Evolutionary conservation across 2,113 vertebrate species (phyloP).

Genomic region (Hippolais icterina): DNA sequence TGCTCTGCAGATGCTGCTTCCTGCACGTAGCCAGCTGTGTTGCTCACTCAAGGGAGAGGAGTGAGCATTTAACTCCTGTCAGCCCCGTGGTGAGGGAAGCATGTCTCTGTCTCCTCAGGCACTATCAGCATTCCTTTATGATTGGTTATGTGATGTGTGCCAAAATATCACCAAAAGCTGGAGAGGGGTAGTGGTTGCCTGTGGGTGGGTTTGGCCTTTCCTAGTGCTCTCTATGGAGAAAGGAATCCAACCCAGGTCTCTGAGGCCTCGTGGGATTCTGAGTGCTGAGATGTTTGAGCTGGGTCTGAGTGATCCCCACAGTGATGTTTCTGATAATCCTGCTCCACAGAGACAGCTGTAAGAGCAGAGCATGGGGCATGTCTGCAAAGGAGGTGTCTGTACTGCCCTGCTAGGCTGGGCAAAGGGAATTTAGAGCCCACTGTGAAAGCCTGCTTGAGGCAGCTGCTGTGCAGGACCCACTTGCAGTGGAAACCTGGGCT

Average conservation of each 20-base stretch:
- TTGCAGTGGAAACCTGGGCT: background rate
- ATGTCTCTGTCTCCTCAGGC: background rate
- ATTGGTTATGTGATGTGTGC: background rate
- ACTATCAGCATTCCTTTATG: rapidly evolving
- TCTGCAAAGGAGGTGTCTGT: background rate
- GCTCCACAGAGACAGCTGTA: background rate
- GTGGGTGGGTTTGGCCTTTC: background rate
- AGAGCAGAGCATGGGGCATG: background rate
- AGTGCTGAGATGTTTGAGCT: background rate
- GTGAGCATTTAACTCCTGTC: background rate
- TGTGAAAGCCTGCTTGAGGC: background rate
- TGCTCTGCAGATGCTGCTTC: background rate
- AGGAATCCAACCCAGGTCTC: background rate
- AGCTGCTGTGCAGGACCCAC: background rate
- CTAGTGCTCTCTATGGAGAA: background rate
- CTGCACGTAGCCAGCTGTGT: background rate
- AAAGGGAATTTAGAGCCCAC: background rate
- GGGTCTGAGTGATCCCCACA: background rate
- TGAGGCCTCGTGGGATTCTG: rapidly evolving
- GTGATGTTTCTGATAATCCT: background rate
- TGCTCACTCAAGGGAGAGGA: background rate
- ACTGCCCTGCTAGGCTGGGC: background rate
- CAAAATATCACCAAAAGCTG: background rate
- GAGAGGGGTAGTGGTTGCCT: background rate
- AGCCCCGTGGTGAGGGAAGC: background rate